Conservation (phyloP, 2,888 invertebrate genomes). For the Acholoe squamosa region DNA sequence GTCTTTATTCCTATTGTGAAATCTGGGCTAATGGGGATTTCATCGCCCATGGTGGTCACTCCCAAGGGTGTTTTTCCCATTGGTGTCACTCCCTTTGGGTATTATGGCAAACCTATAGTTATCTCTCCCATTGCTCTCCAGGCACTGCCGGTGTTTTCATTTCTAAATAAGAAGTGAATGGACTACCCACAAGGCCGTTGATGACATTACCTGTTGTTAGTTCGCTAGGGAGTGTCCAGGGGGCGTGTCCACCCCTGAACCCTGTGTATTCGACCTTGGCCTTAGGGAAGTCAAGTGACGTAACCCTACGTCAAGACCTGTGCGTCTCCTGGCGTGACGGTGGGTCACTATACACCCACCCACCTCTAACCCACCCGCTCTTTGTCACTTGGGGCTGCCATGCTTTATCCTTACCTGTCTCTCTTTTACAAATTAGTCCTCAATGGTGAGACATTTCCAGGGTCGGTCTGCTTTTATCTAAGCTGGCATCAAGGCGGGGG, state of each 20-base stretch:
- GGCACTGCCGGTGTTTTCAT: constrained; percentile 10
- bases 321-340: background rate
- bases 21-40: background rate
- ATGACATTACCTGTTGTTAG: background rate
- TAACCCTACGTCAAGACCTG: background rate
- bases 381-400: background rate
- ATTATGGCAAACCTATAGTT: background rate
- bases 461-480: constrained; percentile 4
- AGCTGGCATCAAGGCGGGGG: background rate
- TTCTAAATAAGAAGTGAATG: background rate
- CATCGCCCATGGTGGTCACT: background rate
- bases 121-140: background rate
- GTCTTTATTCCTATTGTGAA: background rate
- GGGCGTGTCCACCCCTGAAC: background rate
- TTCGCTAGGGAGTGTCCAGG: constrained; percentile 24
- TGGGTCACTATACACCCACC: background rate
- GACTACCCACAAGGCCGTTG: constrained; percentile 1
- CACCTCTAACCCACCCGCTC: constrained; percentile 2
- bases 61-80: background rate
- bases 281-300: constrained; percentile 18
- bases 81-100: background rate
- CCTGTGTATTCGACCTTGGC: constrained; percentile 11
- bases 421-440: constrained; percentile 13
- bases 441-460: background rate
- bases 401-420: constrained; percentile 11